Evolutionary conservation across 2,797 vertebrate genomes (phyloP).

Genomic region (Cossypha heuglini): DNA sequence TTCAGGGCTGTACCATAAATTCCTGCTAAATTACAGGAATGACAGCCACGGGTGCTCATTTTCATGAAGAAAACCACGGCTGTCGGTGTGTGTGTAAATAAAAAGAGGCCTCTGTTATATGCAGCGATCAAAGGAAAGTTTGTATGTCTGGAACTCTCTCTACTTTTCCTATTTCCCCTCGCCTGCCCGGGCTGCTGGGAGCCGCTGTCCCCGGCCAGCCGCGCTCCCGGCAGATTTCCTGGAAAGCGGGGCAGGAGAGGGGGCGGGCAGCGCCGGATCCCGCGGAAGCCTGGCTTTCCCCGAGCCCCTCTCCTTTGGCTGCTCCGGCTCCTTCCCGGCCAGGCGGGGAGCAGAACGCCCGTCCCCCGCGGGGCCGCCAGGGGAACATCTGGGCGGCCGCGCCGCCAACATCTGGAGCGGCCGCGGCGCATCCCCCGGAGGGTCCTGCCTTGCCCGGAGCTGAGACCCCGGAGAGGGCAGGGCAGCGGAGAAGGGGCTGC

Average conservation of each 20-base stretch:
- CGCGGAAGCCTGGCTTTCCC: neutral
- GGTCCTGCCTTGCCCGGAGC: neutral
- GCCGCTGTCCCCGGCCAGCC: neutral
- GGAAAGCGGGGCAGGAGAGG: neutral
- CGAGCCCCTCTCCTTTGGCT: neutral
- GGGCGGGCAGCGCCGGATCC: neutral
- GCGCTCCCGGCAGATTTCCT: neutral
- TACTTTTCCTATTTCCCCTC: neutral
- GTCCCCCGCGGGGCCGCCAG: neutral
- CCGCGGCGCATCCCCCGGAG: neutral
- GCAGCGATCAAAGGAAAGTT: neutral
- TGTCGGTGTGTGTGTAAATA: neutral
- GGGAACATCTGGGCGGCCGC: conserved; percentile 27
- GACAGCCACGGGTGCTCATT: neutral
- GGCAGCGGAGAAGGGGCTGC: neutral
- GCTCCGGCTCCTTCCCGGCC: neutral
- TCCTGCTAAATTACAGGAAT: conserved; percentile 28
- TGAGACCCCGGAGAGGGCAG: neutral
- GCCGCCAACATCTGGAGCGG: neutral
- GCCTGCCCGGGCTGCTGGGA: neutral
- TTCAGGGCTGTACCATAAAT: neutral
- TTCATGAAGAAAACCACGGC: neutral
- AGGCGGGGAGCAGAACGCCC: neutral
- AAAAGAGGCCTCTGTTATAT: neutral
- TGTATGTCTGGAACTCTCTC: neutral